phyloP scores from a whole-genome alignment of 2,113 vertebrate genomes.

The Cyprinodon tularosa region DNA sequence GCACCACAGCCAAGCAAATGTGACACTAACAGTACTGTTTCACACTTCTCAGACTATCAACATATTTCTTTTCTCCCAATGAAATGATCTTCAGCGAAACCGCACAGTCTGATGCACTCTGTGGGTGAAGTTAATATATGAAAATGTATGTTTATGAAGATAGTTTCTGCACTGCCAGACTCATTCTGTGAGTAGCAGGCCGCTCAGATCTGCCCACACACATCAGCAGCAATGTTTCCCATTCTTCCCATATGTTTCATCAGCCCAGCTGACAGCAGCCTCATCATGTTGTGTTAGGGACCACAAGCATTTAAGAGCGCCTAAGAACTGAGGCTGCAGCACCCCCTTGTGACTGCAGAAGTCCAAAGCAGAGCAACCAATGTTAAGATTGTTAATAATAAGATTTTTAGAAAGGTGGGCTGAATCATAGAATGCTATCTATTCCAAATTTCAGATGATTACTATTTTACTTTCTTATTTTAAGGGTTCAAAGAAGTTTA shows the following conservation, averaged over 20 bases:
- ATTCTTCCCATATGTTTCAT: not conserved
- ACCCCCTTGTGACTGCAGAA: not conserved
- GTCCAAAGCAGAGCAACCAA: not conserved
- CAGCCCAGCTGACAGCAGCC: not conserved
- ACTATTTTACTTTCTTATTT: not conserved
- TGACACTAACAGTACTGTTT: constrained; percentile 31
- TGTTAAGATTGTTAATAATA: not conserved
- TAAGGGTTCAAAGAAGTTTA: not conserved
- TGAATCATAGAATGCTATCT: no score
- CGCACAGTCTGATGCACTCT: not conserved
- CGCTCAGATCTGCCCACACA: not conserved
- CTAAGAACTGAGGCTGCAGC: not conserved
- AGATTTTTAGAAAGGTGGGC: not conserved
- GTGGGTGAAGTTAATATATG: not conserved
- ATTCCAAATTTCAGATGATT: no score
- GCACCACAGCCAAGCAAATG: constrained; percentile 51
- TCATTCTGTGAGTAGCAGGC: not conserved
- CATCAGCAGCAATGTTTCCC: not conserved
- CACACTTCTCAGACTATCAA: constrained; percentile 28
- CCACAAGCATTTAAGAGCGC: not conserved
- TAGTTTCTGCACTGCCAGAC: not conserved
- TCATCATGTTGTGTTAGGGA: not conserved
- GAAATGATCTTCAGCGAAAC: not conserved
- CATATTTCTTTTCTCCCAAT: not conserved
- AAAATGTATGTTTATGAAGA: not conserved